Conservation (phyloP, 2,888 invertebrate species). For the Trichacis sp. region DNA sequence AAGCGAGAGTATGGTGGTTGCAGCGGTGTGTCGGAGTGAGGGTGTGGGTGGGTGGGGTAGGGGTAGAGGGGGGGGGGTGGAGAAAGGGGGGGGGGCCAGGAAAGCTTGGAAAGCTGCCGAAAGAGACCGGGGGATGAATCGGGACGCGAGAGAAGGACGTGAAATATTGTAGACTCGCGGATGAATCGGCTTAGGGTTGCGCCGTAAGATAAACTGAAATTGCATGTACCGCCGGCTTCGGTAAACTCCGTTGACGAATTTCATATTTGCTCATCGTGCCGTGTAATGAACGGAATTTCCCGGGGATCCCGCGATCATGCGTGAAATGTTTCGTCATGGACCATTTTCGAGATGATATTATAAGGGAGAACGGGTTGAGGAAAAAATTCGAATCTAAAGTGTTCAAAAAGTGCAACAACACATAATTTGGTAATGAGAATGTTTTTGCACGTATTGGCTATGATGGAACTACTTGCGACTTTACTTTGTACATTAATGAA, state of each 20-base stretch:
- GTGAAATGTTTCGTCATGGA: background rate
- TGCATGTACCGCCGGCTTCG: background rate
- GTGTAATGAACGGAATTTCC: conserved; percentile 2
- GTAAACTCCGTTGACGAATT: conserved; percentile 1
- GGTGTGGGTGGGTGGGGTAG: conserved; percentile 43
- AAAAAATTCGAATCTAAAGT: no score
- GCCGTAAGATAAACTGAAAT: background rate
- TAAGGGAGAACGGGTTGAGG: no score
- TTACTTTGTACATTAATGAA: no score
- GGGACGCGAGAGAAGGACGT: background rate
- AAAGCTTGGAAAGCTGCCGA: conserved; percentile 3
- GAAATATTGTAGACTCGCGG: background rate
- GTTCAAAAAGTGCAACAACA: no score
- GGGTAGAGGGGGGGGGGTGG: conserved; percentile 5
- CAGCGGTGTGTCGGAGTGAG: conserved; percentile 56
- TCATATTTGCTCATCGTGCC: background rate
- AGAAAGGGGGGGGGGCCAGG: conserved; percentile 6
- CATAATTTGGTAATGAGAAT: no score
- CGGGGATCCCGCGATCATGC: background rate
- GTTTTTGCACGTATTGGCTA: no score
- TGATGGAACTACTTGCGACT: no score
- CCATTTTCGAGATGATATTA: no score
- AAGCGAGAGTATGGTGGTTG: no score
- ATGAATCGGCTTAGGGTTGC: conserved; percentile 1
- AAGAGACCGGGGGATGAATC: conserved; percentile 1